Conservation (phyloP, 2,113 vertebrate species). For the Microtus ochrogaster region DNA sequence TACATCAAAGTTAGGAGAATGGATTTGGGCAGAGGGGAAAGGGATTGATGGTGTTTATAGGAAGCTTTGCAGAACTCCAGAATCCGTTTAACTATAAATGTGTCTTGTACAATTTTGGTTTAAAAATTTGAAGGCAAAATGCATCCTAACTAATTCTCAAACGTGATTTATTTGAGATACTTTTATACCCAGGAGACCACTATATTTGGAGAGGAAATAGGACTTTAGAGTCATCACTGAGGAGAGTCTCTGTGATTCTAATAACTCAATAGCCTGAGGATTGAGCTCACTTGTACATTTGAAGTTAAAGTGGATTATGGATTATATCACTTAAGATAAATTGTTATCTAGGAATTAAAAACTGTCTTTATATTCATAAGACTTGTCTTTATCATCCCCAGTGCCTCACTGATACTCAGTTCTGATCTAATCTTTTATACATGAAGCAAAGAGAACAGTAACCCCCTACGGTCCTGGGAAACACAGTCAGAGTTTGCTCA, state of each 20-base stretch:
- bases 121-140: background rate
- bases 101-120: background rate
- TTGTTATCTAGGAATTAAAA: background rate
- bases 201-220: background rate
- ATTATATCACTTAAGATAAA: slow-evolving; percentile 22
- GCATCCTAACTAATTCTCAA: background rate
- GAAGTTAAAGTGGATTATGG: background rate
- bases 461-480: background rate
- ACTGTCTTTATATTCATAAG: background rate
- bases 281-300: background rate
- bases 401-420: background rate
- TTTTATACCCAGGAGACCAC: background rate
- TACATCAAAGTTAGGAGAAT: background rate
- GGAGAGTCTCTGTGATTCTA: background rate
- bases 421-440: slow-evolving; percentile 1
- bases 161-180: background rate
- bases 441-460: background rate
- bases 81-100: background rate
- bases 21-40: background rate
- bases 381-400: background rate
- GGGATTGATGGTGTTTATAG: background rate
- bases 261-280: background rate
- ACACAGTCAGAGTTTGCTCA: background rate
- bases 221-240: background rate
- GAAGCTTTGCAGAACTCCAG: background rate